A percentile compares a stretch with the other conserved stretches of the same genome.
Evolutionary conservation across 1,140 invertebrate species (phyloP).

Genomic region (Cydia strobilella): DNA sequence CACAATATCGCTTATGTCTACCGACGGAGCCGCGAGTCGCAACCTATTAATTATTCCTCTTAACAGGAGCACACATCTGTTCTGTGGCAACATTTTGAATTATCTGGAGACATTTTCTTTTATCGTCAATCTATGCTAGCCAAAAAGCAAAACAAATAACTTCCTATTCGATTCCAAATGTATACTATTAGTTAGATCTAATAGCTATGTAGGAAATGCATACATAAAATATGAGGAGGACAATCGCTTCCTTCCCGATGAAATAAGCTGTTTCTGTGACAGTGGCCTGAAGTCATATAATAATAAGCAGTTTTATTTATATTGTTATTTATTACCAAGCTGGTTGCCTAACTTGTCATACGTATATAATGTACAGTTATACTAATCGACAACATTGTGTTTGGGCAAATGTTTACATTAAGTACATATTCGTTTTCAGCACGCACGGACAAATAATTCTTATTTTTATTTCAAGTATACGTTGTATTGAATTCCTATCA

Average conservation of each 20-base stretch:
- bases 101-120: neutral
- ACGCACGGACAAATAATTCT: too few species aligned
- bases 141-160: constrained; percentile 5
- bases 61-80: neutral
- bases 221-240: constrained; percentile 23
- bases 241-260: neutral
- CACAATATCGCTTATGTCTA: neutral
- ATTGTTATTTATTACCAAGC: neutral
- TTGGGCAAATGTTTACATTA: too few species aligned
- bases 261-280: constrained; percentile 2
- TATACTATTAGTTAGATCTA: constrained; percentile 11
- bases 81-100: neutral
- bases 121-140: neutral
- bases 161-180: neutral
- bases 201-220: constrained; percentile 6
- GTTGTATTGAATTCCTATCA: neutral
- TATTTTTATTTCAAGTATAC: neutral
- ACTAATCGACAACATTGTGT: too few species aligned
- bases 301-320: neutral
- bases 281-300: neutral
- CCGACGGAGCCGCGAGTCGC: neutral
- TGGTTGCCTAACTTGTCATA: too few species aligned
- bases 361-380: too few species aligned
- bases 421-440: neutral
- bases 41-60: constrained; percentile 17